phyloP scores from a whole-genome alignment of 92 coral and sea anemone genomes.

The Plumapathes pennacea region DNA sequence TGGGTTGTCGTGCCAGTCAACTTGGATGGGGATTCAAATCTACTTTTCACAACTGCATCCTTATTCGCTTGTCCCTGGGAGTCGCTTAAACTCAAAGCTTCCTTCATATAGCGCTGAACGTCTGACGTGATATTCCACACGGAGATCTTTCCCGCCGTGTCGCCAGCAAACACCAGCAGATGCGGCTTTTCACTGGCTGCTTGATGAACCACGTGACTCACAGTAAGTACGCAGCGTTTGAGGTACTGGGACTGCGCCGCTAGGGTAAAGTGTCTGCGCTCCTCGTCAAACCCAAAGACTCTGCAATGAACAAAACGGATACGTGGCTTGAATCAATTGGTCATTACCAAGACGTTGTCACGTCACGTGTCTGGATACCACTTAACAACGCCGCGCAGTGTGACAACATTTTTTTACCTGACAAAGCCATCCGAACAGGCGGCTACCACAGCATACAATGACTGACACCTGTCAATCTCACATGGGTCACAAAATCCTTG shows the following conservation, averaged over 20 bases:
- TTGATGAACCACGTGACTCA: constrained; percentile 55
- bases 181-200: constrained; percentile 9
- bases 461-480: constrained; percentile 34
- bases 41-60: too few species aligned
- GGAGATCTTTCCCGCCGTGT: constrained; percentile 88
- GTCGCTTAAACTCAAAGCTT: too few species aligned
- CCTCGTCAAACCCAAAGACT: constrained; percentile 72
- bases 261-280: constrained; percentile 49
- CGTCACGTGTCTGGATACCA: background rate
- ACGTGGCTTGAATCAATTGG: background rate
- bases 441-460: constrained; percentile 64
- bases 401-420: constrained; percentile 34
- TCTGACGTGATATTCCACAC: constrained; percentile 81
- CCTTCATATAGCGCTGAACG: constrained; percentile 39
- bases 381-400: background rate
- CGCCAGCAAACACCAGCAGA: constrained; percentile 79
- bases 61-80: too few species aligned
- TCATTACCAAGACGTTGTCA: background rate
- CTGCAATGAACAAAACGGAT: constrained; percentile 17
- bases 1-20: too few species aligned
- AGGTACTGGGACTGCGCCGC: constrained; percentile 77
- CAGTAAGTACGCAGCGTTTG: constrained; percentile 75
- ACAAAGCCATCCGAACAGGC: constrained; percentile 93
- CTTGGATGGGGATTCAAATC: too few species aligned
- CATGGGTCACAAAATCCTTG: constrained; percentile 18